Conservation (phyloP, 2,113 vertebrate species). For the Neotragus pygmaeus region DNA sequence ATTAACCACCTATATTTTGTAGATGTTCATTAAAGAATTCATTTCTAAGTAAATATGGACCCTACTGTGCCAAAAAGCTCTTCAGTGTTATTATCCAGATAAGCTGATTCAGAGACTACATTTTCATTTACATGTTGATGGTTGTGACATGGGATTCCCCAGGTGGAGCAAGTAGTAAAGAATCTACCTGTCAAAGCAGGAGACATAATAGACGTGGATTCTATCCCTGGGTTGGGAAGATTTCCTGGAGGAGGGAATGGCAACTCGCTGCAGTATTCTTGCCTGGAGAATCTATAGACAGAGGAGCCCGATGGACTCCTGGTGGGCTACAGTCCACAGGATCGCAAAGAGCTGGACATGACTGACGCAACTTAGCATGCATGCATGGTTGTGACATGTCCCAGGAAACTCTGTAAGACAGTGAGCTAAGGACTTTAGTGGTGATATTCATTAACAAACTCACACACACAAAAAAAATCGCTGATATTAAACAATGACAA, state of each 20-base stretch:
- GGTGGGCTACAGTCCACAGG: not conserved
- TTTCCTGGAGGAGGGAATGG: not conserved
- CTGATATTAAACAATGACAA: not conserved
- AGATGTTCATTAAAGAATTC: not conserved
- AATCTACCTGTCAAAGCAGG: not conserved
- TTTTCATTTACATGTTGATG: not conserved
- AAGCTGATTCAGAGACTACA: not conserved
- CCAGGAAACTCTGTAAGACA: not conserved
- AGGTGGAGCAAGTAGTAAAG: not conserved
- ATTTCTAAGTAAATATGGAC: not conserved
- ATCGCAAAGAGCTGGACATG: not conserved
- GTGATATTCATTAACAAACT: not conserved
- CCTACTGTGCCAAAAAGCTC: not conserved
- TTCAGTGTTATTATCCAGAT: not conserved
- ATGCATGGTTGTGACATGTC: not conserved
- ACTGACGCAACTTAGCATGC: not conserved
- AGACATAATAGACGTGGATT: not conserved
- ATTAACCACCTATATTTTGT: not conserved
- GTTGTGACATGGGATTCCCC: not conserved
- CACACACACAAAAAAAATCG: not conserved
- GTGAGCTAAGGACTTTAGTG: not conserved
- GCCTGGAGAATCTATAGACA: not conserved
- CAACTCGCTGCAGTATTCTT: not conserved
- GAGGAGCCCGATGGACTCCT: not conserved
- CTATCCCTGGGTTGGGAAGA: not conserved